phyloP scores from a whole-genome alignment of 2,113 vertebrate genomes.

The Carlito syrichta region DNA sequence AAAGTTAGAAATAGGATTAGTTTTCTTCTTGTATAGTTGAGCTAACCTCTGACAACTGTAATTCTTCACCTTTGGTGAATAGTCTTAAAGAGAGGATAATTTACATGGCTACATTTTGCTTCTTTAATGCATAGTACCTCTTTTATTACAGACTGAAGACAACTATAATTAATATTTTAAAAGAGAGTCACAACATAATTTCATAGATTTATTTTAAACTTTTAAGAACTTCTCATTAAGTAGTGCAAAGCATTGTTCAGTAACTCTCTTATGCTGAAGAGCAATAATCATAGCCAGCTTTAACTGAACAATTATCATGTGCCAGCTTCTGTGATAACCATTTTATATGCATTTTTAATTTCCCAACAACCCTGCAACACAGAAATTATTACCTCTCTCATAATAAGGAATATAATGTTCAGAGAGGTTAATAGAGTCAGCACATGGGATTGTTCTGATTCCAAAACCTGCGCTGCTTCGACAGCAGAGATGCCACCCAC shows the following conservation, averaged over 20 bases:
- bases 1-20: not conserved
- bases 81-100: not conserved
- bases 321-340: constrained; percentile 29
- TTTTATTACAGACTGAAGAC: constrained; percentile 47
- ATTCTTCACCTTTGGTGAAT: not conserved
- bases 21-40: not conserved
- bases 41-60: constrained; percentile 25
- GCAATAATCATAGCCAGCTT: constrained; percentile 54
- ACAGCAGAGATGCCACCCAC: not conserved
- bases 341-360: constrained; percentile 62
- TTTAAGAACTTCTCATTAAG: constrained; percentile 64
- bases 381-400: constrained; percentile 25
- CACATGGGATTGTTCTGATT: not conserved
- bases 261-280: constrained; percentile 12
- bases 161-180: constrained; percentile 67
- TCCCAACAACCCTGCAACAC: constrained; percentile 9
- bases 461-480: not conserved
- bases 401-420: constrained; percentile 24
- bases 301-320: constrained; percentile 64
- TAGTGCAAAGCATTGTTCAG: constrained; percentile 43
- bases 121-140: constrained; percentile 5
- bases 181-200: constrained; percentile 66
- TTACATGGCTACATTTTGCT: constrained; percentile 18
- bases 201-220: constrained; percentile 57
- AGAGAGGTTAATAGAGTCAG: constrained; percentile 45